Base-by-base conservation (phyloP, 2,113 vertebrate species). In the Maccullochella peelii region DNA sequence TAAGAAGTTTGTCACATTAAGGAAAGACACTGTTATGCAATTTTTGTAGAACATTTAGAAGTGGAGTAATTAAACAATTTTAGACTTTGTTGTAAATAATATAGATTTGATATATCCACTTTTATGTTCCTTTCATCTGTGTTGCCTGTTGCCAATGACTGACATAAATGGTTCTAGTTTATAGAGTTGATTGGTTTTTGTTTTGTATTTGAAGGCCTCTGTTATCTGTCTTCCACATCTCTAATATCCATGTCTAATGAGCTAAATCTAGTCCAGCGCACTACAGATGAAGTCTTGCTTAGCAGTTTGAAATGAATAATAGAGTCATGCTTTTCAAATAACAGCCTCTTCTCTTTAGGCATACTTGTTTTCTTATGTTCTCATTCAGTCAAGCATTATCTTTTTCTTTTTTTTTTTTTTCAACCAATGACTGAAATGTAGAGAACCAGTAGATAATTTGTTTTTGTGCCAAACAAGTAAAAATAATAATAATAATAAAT, bases 61-160 rank as follows among this genome's bases (percentile, higher is more conserved):
- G 42, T 82, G 79, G 83, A 83, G 16, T 57, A 66, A 67, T 44
- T 16, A 25, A 79, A 67, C 23, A 72, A 44, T 91, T 93, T 88
- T 89, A 90, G 85, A 88, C 89, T 86, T 89, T 65, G 54, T 88
- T 93, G 94, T 94, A 93, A 91, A 93, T 93, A 91, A 86, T 90
- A 87, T 87, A 92, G 87, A 88, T 91, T 93, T 90, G 86, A 91
- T 90, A 85, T 73, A 79, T 80, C 49, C 74, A 83, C 25, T 58
- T 69, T 40, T 54, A 42, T 78, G 57, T 78, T 82, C 42, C 5
- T 86, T 84, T 58, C 33, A 33, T 80, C 33, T 70, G 21, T 84
- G 69, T 76, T 87, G 59, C 80, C 73, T 84, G 77, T 82, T 83
- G 42, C 0, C n/a, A 83, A 71, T 80, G 14, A 72, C 23, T 50